A percentile compares a stretch with the other conserved stretches of the same genome.
Conservation (phyloP, 2,797 vertebrate species). For the Poeciliopsis infans region DNA sequence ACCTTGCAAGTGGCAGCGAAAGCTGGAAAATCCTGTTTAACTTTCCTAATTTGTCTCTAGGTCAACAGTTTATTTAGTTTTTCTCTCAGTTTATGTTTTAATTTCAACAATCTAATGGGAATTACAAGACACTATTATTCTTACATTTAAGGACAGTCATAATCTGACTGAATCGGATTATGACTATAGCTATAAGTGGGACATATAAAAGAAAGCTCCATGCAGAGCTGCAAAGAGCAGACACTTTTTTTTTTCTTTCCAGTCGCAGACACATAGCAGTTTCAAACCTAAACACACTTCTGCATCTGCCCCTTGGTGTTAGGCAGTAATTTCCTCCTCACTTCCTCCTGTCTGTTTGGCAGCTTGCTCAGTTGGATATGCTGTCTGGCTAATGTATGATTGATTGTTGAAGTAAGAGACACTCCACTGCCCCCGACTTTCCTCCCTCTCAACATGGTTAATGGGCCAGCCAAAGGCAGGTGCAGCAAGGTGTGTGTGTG, state of each 20-base stretch:
- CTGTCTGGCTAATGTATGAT: constrained; percentile 76
- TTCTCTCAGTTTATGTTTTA: not conserved
- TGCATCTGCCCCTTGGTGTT: constrained; percentile 35
- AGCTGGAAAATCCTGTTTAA: not conserved
- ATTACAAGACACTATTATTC: not conserved
- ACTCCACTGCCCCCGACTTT: constrained; percentile 68
- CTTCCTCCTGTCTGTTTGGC: constrained; percentile 48
- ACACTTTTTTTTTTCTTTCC: not conserved
- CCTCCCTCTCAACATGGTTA: constrained; percentile 66
- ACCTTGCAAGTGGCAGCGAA: not conserved
- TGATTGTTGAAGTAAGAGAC: constrained; percentile 74
- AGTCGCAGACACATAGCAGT: constrained; percentile 7
- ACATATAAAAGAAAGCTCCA: constrained; percentile 1
- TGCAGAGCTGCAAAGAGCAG: not conserved
- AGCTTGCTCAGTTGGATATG: constrained; percentile 63
- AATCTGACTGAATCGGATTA: not conserved
- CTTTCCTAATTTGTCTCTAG: not conserved
- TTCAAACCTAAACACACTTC: constrained; percentile 17
- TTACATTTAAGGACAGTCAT: not conserved
- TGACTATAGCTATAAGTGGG: not conserved
- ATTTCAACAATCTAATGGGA: not conserved
- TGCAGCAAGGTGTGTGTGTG: constrained; percentile 23
- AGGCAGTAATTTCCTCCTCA: constrained; percentile 36
- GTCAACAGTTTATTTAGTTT: not conserved
- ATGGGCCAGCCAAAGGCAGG: constrained; percentile 68